Conservation (phyloP, 2,113 vertebrate genomes). For the Tringa solitaria region DNA sequence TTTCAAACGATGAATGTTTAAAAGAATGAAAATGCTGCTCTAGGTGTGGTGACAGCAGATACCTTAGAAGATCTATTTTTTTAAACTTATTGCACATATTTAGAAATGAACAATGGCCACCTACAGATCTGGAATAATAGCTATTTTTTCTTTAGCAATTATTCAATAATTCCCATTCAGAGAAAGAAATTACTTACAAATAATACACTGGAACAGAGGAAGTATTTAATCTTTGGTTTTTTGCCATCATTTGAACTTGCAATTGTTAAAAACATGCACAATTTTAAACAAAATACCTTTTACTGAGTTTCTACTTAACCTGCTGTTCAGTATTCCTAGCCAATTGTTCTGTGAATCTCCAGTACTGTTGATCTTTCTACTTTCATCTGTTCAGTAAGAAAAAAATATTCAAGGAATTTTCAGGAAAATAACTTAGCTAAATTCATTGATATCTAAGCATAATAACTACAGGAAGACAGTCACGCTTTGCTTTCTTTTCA, state of each 20-base stretch:
- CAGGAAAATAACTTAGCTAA: background rate
- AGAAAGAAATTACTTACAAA: background rate
- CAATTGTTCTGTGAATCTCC: background rate
- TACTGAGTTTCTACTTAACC: background rate
- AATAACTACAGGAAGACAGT: background rate
- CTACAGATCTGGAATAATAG: background rate
- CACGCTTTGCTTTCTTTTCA: background rate
- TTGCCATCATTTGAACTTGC: background rate
- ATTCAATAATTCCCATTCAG: background rate
- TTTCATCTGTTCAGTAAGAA: background rate
- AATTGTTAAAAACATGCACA: background rate
- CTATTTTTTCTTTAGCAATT: background rate
- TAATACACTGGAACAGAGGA: background rate
- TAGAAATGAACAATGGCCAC: background rate
- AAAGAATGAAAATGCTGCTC: background rate
- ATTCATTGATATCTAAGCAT: background rate
- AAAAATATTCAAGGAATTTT: background rate
- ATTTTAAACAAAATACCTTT: background rate
- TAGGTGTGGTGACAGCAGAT: background rate
- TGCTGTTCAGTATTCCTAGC: background rate
- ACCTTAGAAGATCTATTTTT: background rate
- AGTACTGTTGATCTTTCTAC: background rate
- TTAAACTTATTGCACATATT: background rate
- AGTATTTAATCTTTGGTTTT: background rate
- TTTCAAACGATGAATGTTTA: no score